Conservation (phyloP, 2,797 vertebrate species). For the Intellagama lesueurii region DNA sequence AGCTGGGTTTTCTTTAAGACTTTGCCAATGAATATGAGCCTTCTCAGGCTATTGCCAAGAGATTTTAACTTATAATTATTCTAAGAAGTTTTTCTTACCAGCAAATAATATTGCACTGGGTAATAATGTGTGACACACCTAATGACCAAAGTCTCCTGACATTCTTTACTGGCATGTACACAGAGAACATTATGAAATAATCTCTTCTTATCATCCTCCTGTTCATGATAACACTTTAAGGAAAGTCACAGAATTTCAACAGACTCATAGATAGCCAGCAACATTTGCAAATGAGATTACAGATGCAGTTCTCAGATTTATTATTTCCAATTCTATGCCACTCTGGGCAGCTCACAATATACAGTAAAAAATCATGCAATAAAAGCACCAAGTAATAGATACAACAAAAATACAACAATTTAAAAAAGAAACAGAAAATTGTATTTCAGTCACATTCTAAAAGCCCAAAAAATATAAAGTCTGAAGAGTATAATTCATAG, state of each 20-base stretch:
- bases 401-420: too few relatives aligned
- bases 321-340: too few relatives aligned
- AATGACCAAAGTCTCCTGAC: background rate
- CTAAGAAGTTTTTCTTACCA: conserved; percentile 13
- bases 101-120: background rate
- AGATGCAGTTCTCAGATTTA: background rate
- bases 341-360: too few relatives aligned
- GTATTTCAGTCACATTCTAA: too few relatives aligned
- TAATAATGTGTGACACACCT: background rate
- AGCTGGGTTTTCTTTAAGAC: conserved; percentile 22
- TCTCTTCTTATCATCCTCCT: background rate
- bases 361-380: too few relatives aligned
- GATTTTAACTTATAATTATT: background rate
- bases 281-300: background rate
- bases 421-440: too few relatives aligned
- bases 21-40: background rate
- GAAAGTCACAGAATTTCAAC: background rate
- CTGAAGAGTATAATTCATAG: too few relatives aligned
- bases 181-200: background rate
- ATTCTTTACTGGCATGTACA: background rate
- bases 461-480: too few relatives aligned
- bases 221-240: background rate
- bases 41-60: background rate
- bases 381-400: background rate
- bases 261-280: background rate